Evolutionary conservation across 2,888 invertebrate species (phyloP).

Genomic region (Pristionchus fissidentatus): DNA sequence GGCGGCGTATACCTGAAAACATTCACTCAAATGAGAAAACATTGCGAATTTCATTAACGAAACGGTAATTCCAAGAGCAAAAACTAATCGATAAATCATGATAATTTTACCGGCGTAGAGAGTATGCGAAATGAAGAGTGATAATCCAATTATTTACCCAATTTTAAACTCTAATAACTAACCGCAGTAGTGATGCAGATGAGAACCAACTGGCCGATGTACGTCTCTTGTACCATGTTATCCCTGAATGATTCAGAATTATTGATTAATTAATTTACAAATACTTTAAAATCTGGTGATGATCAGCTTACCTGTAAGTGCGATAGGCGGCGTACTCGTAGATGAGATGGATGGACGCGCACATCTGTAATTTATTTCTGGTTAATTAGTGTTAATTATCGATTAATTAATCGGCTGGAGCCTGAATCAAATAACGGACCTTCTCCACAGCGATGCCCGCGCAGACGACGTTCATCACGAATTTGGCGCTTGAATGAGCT

Average conservation of each 20-base stretch:
- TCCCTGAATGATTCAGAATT: conserved; percentile 54
- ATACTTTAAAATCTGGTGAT: too few species aligned
- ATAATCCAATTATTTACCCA: neutral
- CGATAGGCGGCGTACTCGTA: conserved; percentile 65
- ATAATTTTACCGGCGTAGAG: too few species aligned
- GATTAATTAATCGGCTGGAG: neutral
- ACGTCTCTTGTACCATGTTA: conserved; percentile 53
- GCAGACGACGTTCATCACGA: conserved; percentile 66
- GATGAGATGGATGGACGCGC: conserved; percentile 70
- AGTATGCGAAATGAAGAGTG: neutral
- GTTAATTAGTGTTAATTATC: neutral
- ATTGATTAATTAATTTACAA: conserved; percentile 62
- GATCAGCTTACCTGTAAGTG: neutral
- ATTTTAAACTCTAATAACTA: conserved; percentile 43
- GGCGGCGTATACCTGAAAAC: conserved; percentile 41
- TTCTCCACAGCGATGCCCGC: conserved; percentile 71
- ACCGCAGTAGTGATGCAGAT: conserved; percentile 67
- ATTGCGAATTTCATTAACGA: too few species aligned
- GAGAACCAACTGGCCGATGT: conserved; percentile 70
- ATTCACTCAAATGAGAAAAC: too few species aligned
- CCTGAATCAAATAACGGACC: neutral
- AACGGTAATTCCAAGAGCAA: too few species aligned
- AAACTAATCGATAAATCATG: too few species aligned
- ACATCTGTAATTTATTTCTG: conserved; percentile 50
- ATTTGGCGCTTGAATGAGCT: conserved; percentile 65